Evolutionary conservation across 1,140 invertebrate species (phyloP).

Genomic region (Hydropsyche tenuis): DNA sequence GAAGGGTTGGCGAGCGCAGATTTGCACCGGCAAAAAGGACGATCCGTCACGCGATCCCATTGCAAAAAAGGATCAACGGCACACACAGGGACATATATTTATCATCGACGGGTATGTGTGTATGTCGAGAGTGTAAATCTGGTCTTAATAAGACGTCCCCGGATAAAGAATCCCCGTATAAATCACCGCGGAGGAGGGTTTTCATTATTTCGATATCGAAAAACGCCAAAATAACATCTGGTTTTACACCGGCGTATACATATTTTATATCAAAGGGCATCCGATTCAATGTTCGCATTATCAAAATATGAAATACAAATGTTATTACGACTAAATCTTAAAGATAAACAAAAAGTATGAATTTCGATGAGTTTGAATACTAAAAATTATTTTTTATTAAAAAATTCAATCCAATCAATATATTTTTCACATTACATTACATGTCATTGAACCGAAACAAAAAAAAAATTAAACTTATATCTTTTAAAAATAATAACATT

Average conservation of each 20-base stretch:
- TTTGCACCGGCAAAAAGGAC: not conserved
- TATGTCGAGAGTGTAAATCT: not conserved
- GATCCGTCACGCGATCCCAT: not conserved
- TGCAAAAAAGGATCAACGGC: not conserved
- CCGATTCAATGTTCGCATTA: not conserved
- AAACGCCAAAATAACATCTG: no score
- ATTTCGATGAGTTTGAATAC: no score
- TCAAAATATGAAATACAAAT: not conserved
- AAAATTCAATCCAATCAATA: no score
- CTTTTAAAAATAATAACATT: no score
- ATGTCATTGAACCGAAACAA: no score
- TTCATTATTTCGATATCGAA: not conserved
- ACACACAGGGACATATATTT: not conserved
- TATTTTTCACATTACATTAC: no score
- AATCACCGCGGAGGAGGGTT: not conserved
- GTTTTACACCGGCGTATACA: no score
- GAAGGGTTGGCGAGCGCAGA: conserved; percentile 1
- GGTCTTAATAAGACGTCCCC: not conserved
- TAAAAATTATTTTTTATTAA: no score
- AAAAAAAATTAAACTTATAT: no score
- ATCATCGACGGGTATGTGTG: not conserved
- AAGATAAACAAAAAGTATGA: no score
- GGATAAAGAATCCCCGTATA: not conserved
- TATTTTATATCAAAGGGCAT: no score
- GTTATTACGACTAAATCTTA: no score